Evolutionary conservation across 1,140 invertebrate species (phyloP).

Genomic region (Cyrtorhinus lividipennis): DNA sequence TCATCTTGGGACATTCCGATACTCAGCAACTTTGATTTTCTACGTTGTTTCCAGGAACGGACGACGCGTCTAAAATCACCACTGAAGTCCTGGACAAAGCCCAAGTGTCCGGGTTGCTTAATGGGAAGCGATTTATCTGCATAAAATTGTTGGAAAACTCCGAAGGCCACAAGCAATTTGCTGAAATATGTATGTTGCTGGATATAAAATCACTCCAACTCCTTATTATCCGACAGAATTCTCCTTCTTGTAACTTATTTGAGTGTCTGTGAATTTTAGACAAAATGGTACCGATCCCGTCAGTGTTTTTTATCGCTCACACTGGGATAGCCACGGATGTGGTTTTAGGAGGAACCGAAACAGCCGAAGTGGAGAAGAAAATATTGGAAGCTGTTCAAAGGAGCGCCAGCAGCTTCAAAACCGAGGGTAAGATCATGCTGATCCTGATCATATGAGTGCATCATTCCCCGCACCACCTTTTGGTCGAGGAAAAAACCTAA

Average conservation of each 20-base stretch:
- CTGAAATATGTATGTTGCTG: constrained; percentile 54
- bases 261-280: constrained; percentile 35
- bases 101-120: constrained; percentile 37
- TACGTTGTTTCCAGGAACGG: too few species aligned
- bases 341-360: constrained; percentile 39
- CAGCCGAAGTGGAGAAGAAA: not conserved
- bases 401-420: not conserved
- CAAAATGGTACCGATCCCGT: constrained; percentile 65
- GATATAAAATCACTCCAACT: not conserved
- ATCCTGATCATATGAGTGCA: too few species aligned
- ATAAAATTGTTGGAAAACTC: constrained; percentile 54
- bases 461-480: too few species aligned
- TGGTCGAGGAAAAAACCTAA: too few species aligned
- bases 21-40: too few species aligned
- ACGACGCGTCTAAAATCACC: constrained; percentile 46
- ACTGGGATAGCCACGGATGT: constrained; percentile 62
- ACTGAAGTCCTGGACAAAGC: constrained; percentile 38
- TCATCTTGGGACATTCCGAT: too few species aligned
- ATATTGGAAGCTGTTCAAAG: constrained; percentile 19
- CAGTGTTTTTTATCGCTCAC: constrained; percentile 69
- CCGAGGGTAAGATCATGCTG: constrained; percentile 3
- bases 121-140: constrained; percentile 48
- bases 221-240: not conserved
- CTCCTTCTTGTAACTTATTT: constrained; percentile 20
- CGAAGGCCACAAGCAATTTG: constrained; percentile 61